Conservation (phyloP, 2,888 invertebrate species). For the Hartigia nigra region DNA sequence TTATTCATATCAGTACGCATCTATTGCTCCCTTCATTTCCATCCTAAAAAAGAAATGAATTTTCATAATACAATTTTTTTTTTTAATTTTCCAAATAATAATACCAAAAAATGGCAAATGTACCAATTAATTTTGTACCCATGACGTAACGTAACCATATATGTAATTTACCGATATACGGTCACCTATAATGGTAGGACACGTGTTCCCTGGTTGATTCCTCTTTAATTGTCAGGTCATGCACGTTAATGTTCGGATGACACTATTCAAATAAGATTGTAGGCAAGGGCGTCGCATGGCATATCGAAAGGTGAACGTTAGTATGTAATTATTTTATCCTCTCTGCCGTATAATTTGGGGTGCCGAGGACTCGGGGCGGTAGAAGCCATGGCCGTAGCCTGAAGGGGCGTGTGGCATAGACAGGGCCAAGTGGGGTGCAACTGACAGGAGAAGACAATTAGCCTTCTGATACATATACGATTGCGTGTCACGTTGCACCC, state of each 20-base stretch:
- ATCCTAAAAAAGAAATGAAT: background rate
- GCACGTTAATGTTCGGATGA: constrained; percentile 40
- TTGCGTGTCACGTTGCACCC: constrained; percentile 6
- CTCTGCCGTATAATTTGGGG: constrained; percentile 63
- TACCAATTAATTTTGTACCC: background rate
- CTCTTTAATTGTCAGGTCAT: constrained; percentile 24
- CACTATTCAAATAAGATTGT: constrained; percentile 50
- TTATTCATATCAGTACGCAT: constrained; percentile 39
- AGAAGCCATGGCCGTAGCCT: constrained; percentile 43
- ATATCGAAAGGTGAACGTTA: constrained; percentile 50
- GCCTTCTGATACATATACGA: constrained; percentile 59
- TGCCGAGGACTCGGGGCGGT: constrained; percentile 32
- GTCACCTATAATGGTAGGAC: background rate
- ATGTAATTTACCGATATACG: background rate
- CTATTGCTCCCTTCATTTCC: background rate
- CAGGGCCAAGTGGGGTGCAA: constrained; percentile 64
- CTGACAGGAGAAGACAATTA: constrained; percentile 66
- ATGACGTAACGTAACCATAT: background rate
- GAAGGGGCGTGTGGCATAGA: constrained; percentile 62
- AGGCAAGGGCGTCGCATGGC: constrained; percentile 26
- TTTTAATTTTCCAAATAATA: background rate
- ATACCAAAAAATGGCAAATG: background rate
- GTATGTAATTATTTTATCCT: constrained; percentile 61
- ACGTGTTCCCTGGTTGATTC: constrained; percentile 2
- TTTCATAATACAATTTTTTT: background rate